phyloP scores from a whole-genome alignment of 2,113 vertebrate species.

The Apodemus sylvaticus region DNA sequence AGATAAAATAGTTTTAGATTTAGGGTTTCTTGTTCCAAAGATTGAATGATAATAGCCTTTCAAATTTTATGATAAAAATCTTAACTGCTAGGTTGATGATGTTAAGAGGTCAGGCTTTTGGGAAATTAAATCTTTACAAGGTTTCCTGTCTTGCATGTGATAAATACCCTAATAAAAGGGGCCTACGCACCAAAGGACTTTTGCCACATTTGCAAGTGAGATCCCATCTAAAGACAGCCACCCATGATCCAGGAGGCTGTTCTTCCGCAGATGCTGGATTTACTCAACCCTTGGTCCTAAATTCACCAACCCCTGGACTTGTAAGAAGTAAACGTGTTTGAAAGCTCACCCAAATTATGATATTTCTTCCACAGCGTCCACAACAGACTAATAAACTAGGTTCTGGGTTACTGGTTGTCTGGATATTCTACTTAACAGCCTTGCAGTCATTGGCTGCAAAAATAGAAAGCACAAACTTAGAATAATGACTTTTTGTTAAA shows the following conservation, averaged over 20 bases:
- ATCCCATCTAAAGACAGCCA: not conserved
- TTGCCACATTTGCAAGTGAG: not conserved
- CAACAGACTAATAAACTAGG: not conserved
- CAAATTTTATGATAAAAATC: not conserved
- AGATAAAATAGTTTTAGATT: conserved; percentile 1
- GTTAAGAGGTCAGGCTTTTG: too few species aligned
- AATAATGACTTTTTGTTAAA: not conserved
- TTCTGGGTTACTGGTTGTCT: not conserved
- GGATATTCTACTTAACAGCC: not conserved
- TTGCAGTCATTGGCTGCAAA: not conserved
- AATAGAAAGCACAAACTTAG: not conserved
- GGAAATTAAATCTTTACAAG: too few species aligned
- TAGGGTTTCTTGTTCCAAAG: not conserved
- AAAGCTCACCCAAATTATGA: not conserved
- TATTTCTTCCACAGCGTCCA: not conserved
- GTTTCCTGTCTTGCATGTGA: not conserved
- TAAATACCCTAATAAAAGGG: not conserved
- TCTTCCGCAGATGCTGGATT: not conserved
- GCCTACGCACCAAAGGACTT: not conserved
- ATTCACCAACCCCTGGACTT: not conserved
- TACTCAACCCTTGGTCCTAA: not conserved
- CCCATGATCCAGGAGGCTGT: not conserved
- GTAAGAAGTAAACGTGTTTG: not conserved
- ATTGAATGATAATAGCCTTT: not conserved
- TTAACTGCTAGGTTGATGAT: not conserved